Evolutionary conservation across 23 tunicate species (phyloP).

Genomic region (Corella eumyota): DNA sequence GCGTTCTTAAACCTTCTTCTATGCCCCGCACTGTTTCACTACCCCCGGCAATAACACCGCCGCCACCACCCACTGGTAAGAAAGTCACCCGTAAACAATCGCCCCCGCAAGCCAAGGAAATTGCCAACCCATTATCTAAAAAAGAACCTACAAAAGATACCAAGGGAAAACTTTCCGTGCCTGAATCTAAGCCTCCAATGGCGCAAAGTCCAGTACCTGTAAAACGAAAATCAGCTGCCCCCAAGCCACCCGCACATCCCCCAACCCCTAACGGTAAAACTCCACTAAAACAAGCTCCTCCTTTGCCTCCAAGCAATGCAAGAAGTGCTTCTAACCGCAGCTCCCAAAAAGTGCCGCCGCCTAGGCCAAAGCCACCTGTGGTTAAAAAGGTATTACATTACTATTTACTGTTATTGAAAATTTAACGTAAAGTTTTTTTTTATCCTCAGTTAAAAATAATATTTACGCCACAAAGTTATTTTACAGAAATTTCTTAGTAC

Average conservation of each 20-base stretch:
- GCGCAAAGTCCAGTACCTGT: not conserved
- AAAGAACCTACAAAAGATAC: constrained; percentile 6
- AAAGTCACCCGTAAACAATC: no score
- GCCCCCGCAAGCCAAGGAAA: no score
- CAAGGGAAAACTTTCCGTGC: no score
- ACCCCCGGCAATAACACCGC: no score
- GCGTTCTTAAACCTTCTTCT: no score
- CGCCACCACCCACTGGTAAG: no score
- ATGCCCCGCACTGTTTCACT: no score
- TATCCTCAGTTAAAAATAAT: no score
- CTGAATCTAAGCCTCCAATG: not conserved
- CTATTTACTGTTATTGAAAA: no score
- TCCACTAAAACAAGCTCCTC: constrained; percentile 2
- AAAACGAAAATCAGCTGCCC: constrained; percentile 24
- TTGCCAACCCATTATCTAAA: constrained; percentile 3
- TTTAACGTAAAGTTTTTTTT: no score
- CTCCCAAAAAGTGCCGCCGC: constrained; percentile 36
- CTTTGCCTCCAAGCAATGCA: constrained; percentile 14
- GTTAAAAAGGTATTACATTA: constrained; percentile 16
- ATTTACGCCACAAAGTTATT: no score
- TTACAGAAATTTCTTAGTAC: no score
- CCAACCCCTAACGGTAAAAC: not conserved
- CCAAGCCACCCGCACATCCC: constrained; percentile 32
- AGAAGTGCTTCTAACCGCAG: not conserved
- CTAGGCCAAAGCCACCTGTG: constrained; percentile 69